phyloP scores from a whole-genome alignment of 2,113 vertebrate species.

The Macquaria australasica region DNA sequence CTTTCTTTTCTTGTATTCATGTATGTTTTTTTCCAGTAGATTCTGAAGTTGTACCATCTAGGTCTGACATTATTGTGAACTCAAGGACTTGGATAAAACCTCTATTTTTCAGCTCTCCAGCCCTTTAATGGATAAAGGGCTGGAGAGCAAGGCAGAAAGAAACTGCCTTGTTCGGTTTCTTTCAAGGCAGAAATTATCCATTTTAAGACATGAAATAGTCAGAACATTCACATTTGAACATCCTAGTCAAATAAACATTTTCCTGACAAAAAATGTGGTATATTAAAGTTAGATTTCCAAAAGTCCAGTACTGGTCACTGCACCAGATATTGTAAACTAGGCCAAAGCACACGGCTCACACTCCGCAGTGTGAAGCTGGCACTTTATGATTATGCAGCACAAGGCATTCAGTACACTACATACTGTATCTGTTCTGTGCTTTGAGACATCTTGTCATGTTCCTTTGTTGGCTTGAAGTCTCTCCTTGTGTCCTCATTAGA shows the following conservation, averaged over 20 bases:
- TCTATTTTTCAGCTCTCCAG: conserved; percentile 4
- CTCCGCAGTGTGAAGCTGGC: conserved; percentile 41
- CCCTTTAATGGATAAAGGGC: too few species aligned
- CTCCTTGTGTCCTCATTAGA: conserved; percentile 63
- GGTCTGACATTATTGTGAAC: neutral
- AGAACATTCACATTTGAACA: neutral
- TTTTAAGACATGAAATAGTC: neutral
- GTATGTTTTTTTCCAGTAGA: neutral
- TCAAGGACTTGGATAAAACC: neutral
- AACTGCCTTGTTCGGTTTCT: too few species aligned
- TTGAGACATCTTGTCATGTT: conserved; percentile 55
- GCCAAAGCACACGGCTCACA: conserved; percentile 19
- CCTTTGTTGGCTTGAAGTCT: conserved; percentile 30
- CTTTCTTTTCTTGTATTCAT: neutral
- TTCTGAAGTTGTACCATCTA: neutral
- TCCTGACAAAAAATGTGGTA: too few species aligned
- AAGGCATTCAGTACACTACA: conserved; percentile 13
- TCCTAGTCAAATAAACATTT: neutral
- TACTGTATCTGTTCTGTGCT: conserved; percentile 40
- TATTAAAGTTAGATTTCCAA: neutral
- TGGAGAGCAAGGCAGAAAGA: too few species aligned
- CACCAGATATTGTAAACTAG: conserved; percentile 46
- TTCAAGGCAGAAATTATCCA: neutral
- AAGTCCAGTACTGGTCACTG: neutral
- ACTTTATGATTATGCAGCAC: conserved; percentile 54